Evolutionary conservation across 2,797 vertebrate genomes (phyloP).

Genomic region (Craterocephalus amniculus): DNA sequence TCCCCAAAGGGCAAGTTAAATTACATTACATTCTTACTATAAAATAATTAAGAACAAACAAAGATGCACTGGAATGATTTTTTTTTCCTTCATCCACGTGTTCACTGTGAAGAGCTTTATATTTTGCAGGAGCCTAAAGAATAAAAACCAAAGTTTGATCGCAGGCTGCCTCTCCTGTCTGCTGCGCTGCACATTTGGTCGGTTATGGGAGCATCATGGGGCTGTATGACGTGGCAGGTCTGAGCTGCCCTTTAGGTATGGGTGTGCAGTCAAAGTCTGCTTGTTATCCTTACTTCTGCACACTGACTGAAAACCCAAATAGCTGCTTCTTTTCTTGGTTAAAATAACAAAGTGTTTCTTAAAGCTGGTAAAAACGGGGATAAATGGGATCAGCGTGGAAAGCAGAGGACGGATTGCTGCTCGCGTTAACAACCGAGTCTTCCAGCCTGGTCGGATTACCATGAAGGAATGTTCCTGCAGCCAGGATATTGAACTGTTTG

Average conservation of each 20-base stretch:
- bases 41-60: background rate
- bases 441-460: conserved; percentile 1
- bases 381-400: background rate
- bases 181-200: conserved; percentile 3
- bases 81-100: no score
- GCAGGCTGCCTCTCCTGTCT: conserved; percentile 8
- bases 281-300: background rate
- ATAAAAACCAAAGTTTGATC: conserved; percentile 25
- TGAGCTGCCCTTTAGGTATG: conserved; percentile 22
- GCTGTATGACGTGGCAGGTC: conserved; percentile 16
- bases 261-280: conserved; percentile 8
- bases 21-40: background rate
- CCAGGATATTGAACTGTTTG: background rate
- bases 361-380: no score
- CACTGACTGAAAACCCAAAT: conserved; percentile 4
- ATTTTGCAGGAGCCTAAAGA: background rate
- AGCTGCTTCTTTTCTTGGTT: background rate
- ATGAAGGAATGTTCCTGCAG: background rate
- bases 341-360: conserved; percentile 15
- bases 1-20: background rate
- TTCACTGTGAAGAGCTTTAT: background rate
- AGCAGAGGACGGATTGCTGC: background rate
- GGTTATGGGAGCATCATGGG: conserved; percentile 4
- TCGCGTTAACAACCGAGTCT: background rate
- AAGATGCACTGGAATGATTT: no score